These are phyloP conservation scores for Dipodomys merriami DNA, from an alignment of 2,113 vertebrate genomes.

Conservation along the genomic window DNA sequence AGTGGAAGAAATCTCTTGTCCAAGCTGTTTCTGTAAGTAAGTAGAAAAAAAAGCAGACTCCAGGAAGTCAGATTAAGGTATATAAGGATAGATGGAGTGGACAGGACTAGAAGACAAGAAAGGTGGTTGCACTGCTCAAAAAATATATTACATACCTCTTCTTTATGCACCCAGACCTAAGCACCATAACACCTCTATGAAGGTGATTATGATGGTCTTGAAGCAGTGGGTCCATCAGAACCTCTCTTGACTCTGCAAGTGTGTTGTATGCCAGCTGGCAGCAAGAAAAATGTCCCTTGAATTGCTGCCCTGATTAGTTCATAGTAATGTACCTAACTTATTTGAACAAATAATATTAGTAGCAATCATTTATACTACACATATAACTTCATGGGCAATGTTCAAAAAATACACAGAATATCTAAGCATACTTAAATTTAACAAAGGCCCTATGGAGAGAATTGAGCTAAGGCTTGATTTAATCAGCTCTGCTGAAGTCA, in stretches of 20 bases:
- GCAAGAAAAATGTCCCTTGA: not conserved
- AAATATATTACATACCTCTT: fast-evolving
- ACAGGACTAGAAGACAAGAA: not conserved
- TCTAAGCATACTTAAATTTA: not conserved
- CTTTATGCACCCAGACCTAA: not conserved
- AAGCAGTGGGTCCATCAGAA: not conserved
- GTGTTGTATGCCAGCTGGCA: not conserved
- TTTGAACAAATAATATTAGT: not conserved
- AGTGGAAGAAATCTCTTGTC: not conserved
- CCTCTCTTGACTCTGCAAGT: not conserved
- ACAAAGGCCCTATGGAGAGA: not conserved
- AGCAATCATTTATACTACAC: not conserved
- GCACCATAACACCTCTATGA: not conserved
- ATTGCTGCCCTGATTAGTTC: not conserved
- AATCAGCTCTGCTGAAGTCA: not conserved
- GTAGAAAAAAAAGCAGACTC: not conserved
- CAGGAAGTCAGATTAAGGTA: not conserved
- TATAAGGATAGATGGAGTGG: not conserved
- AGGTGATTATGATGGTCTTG: not conserved
- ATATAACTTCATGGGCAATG: not conserved
- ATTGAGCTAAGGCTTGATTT: not conserved
- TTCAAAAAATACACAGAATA: not conserved
- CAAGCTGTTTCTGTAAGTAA: not conserved
- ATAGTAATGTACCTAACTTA: not conserved
- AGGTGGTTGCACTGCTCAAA: not conserved